These are phyloP conservation scores for Syndactyla subalaris DNA, from an alignment of 2,797 vertebrate genomes.

Conservation along the genomic window DNA sequence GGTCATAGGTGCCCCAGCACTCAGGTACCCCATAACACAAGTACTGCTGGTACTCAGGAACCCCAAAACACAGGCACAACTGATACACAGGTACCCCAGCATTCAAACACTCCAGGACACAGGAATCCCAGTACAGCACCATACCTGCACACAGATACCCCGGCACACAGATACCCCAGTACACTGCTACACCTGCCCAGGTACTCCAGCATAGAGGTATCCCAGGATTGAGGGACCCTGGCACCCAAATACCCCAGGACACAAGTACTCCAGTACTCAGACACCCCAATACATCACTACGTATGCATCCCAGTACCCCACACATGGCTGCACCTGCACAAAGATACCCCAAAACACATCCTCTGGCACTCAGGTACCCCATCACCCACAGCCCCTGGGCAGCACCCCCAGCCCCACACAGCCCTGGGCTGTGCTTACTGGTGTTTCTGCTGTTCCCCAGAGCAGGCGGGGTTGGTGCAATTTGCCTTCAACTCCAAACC, in stretches of 20 bases:
- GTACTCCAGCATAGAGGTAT: no score
- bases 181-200: not conserved
- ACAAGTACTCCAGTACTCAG: no score
- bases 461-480: not conserved
- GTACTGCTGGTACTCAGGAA: not conserved
- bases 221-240: no score
- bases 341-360: not conserved
- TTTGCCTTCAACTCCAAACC: not conserved
- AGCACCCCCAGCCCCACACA: accelerated
- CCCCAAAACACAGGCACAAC: no score
- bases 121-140: not conserved
- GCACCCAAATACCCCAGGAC: not conserved
- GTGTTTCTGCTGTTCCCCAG: not conserved
- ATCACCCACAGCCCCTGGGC: accelerated
- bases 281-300: not conserved
- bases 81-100: not conserved
- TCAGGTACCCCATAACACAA: not conserved
- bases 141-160: no score
- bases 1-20: not conserved
- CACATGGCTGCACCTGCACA: not conserved
- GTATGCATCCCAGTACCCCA: not conserved
- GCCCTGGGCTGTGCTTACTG: accelerated
- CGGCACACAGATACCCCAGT: no score
- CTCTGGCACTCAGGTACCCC: not conserved
- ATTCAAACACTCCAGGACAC: no score